Conservation (phyloP, 2,113 vertebrate genomes). For the Tichodroma muraria region DNA sequence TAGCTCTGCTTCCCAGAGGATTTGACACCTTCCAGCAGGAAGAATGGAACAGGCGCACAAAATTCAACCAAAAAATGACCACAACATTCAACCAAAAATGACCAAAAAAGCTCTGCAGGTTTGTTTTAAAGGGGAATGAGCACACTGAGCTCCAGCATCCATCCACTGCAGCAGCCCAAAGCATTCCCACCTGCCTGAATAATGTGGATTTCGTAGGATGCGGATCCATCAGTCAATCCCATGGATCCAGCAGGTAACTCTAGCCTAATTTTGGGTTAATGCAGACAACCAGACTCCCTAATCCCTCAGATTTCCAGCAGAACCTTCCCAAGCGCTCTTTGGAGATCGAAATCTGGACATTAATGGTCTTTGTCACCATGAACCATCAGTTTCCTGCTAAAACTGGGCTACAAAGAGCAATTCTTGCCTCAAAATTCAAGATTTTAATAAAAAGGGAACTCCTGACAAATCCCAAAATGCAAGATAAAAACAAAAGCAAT, state of each 20-base stretch:
- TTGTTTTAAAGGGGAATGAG: background rate
- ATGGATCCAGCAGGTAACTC: background rate
- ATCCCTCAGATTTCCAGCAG: background rate
- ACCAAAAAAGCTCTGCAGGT: background rate
- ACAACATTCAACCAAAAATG: background rate
- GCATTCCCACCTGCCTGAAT: background rate
- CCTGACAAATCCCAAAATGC: accelerated
- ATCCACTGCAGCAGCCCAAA: background rate
- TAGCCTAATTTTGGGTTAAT: background rate
- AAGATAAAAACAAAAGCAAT: background rate
- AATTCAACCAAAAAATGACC: background rate
- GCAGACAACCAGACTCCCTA: accelerated
- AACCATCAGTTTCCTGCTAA: background rate
- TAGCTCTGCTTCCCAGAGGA: background rate
- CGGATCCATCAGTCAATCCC: background rate
- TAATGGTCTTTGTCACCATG: accelerated
- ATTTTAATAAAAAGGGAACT: background rate
- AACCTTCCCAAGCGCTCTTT: background rate
- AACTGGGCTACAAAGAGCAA: background rate
- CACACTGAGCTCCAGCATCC: background rate
- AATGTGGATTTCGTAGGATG: accelerated
- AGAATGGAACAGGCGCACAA: accelerated
- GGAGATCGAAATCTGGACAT: background rate
- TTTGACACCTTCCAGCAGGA: background rate
- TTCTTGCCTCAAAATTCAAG: background rate